phyloP scores from a whole-genome alignment of 2,113 vertebrate genomes.

The Salvator merianae region DNA sequence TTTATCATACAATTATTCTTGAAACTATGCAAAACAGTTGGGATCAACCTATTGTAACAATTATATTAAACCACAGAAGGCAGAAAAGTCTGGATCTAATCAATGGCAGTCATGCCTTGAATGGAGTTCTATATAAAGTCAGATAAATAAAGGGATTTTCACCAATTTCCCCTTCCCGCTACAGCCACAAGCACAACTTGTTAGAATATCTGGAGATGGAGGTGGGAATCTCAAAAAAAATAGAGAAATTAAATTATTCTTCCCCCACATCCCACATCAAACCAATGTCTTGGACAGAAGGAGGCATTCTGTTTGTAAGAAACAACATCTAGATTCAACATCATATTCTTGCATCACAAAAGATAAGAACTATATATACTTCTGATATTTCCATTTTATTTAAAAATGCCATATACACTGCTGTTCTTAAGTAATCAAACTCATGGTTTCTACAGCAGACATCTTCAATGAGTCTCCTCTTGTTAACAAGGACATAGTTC shows the following conservation, averaged over 20 bases:
- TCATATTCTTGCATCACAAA: background rate
- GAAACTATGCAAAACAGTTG: background rate
- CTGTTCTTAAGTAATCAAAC: background rate
- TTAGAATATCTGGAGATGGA: no score
- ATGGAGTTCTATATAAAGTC: no score
- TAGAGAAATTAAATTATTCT: background rate
- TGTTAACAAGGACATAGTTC: no score
- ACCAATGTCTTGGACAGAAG: background rate
- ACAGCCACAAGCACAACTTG: no score
- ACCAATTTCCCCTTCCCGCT: no score
- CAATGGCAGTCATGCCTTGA: no score
- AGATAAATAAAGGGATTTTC: no score
- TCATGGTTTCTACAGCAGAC: background rate
- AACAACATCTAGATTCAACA: background rate
- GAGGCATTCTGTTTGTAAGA: background rate
- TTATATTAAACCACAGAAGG: background rate
- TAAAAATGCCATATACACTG: background rate
- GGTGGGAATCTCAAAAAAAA: no score
- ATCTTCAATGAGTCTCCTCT: background rate
- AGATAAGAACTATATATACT: background rate
- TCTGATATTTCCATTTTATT: background rate
- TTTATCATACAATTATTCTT: background rate
- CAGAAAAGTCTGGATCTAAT: no score
- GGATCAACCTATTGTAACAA: background rate
- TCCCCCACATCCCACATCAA: background rate